phyloP scores from a whole-genome alignment of 2,888 invertebrate species.

The Ochropleura plecta region DNA sequence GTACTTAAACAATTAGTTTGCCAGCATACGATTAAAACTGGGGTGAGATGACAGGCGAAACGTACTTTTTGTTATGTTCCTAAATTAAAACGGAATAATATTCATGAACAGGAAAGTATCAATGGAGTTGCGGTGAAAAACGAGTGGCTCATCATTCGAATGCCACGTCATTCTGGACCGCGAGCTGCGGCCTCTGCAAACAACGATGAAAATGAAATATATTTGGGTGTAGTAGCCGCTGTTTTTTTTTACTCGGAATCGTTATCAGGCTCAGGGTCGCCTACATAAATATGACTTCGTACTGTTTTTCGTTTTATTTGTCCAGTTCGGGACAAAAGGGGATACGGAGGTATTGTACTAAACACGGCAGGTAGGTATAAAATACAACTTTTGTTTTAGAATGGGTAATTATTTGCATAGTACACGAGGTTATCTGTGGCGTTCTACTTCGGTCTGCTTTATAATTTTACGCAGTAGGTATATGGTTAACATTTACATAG shows the following conservation, averaged over 20 bases:
- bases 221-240: slow-evolving; percentile 61
- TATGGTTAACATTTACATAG: too few species aligned
- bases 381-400: slow-evolving; percentile 35
- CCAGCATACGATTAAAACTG: slow-evolving; percentile 11
- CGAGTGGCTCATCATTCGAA: slow-evolving; percentile 64
- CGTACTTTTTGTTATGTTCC: slow-evolving; percentile 32
- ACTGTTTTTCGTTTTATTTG: slow-evolving; percentile 40
- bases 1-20: slow-evolving; percentile 42
- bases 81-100: slow-evolving; percentile 54
- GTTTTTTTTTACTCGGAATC: slow-evolving; percentile 58
- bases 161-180: slow-evolving; percentile 66
- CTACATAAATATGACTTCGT: slow-evolving; percentile 64
- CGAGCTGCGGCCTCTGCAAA: slow-evolving; percentile 65
- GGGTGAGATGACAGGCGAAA: slow-evolving; percentile 28
- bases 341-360: slow-evolving; percentile 40
- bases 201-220: slow-evolving; percentile 72
- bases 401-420: slow-evolving; percentile 32
- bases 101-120: slow-evolving; percentile 55
- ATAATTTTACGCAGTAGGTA: background rate
- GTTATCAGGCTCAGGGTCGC: slow-evolving; percentile 67
- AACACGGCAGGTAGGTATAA: slow-evolving; percentile 21
- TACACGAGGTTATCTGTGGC: background rate
- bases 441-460: slow-evolving; percentile 2
- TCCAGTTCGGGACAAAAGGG: slow-evolving; percentile 23
- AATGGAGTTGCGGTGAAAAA: slow-evolving; percentile 67